Percentiles rank a stretch among this genome's conserved stretches.
Conservation (phyloP, 2,797 vertebrate species). For the Simalia tracyae region DNA sequence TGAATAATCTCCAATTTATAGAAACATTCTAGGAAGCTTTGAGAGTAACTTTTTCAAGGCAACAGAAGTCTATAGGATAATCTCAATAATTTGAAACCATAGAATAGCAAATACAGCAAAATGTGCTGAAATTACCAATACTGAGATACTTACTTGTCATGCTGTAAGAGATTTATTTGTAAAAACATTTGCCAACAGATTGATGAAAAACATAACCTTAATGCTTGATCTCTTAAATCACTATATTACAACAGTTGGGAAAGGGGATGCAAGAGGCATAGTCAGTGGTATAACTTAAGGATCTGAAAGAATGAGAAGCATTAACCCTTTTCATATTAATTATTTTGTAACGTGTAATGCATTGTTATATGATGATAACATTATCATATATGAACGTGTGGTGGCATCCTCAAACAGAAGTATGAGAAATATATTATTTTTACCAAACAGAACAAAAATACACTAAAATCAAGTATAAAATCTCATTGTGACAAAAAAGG, state of each 20-base stretch:
- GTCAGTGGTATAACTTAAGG: neutral
- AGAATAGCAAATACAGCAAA: neutral
- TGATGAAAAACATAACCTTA: neutral
- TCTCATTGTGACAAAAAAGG: neutral
- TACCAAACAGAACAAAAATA: neutral
- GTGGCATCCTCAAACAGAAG: neutral
- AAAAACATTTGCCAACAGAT: neutral
- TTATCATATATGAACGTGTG: neutral
- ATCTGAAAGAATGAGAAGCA: neutral
- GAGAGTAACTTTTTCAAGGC: neutral
- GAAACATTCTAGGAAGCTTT: neutral
- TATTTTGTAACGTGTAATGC: neutral
- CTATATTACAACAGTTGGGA: neutral
- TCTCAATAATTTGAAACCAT: neutral
- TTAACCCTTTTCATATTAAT: too few species aligned
- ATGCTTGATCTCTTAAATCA: neutral
- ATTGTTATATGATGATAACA: neutral
- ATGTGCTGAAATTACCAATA: neutral
- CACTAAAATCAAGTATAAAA: slow-evolving; percentile 16
- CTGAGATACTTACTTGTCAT: neutral
- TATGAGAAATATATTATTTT: slow-evolving; percentile 6
- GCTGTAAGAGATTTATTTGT: neutral
- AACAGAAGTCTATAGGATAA: neutral
- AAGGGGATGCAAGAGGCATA: neutral
- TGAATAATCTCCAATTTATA: neutral